These are phyloP conservation scores for Pelusios castaneus DNA, from an alignment of 2,113 vertebrate genomes.

Conservation along the genomic window DNA sequence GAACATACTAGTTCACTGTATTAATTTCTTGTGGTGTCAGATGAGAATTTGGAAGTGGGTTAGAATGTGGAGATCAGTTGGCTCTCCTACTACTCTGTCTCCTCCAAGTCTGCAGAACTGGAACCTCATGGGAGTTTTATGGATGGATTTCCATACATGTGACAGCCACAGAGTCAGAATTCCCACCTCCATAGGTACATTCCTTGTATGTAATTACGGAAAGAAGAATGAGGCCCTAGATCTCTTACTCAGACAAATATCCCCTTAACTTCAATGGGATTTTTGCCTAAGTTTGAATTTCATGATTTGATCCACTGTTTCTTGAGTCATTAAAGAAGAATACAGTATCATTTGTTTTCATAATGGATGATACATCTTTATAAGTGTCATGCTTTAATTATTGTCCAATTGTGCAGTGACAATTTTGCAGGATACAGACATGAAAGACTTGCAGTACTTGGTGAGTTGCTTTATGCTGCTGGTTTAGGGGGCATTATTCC, in stretches of 20 bases:
- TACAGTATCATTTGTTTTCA: too few relatives aligned
- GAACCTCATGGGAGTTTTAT: fast-evolving
- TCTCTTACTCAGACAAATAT: too few relatives aligned
- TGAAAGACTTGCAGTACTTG: not conserved
- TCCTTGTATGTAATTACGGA: not conserved
- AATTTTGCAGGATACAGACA: not conserved
- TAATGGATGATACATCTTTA: too few relatives aligned
- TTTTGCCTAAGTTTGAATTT: too few relatives aligned
- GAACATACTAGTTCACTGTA: not conserved
- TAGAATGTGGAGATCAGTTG: not conserved
- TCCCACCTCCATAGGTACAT: not conserved
- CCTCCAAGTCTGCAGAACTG: not conserved
- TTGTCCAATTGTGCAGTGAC: fast-evolving
- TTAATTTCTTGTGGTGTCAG: not conserved
- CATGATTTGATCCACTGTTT: too few relatives aligned
- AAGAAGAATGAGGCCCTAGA: too few relatives aligned
- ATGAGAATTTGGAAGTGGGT: not conserved
- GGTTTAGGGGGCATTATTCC: not conserved
- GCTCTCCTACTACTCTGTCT: not conserved
- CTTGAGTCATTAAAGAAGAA: too few relatives aligned
- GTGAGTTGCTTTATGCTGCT: fast-evolving
- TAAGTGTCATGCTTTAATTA: not conserved
- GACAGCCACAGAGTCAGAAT: not conserved
- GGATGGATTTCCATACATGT: not conserved
- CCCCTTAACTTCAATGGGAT: too few relatives aligned